phyloP scores from a whole-genome alignment of 2,888 invertebrate genomes.

The Epinotia demarniana region DNA sequence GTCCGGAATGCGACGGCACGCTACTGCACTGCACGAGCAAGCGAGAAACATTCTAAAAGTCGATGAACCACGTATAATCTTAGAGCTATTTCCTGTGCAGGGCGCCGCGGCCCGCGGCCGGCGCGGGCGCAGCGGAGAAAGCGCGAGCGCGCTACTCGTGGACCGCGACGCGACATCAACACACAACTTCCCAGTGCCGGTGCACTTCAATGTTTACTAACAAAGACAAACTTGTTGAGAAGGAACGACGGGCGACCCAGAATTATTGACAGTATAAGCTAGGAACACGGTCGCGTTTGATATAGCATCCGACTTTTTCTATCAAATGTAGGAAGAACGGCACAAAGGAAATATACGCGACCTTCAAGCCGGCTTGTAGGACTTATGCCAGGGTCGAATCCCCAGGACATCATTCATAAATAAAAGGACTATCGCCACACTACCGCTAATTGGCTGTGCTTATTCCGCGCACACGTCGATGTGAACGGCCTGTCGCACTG shows the following conservation, averaged over 20 bases:
- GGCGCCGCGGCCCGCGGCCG: background rate
- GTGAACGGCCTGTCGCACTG: slow-evolving; percentile 12
- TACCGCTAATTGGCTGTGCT: background rate
- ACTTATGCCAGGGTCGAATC: background rate
- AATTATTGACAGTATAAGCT: too few species aligned
- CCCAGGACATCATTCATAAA: background rate
- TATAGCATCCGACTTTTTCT: background rate
- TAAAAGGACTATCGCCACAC: slow-evolving; percentile 2
- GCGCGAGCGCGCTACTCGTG: slow-evolving; percentile 5
- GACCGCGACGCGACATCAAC: background rate
- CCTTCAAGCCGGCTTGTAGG: background rate
- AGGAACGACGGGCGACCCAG: too few species aligned
- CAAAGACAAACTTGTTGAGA: background rate
- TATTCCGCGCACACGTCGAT: slow-evolving; percentile 4
- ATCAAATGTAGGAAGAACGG: background rate
- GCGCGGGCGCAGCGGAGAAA: slow-evolving; percentile 16
- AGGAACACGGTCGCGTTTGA: too few species aligned
- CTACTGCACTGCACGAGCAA: background rate
- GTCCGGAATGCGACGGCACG: slow-evolving; percentile 31
- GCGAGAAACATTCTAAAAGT: background rate
- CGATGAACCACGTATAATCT: background rate
- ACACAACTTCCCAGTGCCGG: background rate
- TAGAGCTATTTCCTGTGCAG: background rate
- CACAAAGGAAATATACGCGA: too few species aligned
- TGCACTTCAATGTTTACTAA: background rate